Conservation (phyloP, 2,888 invertebrate genomes). For the Camponotus fellah region DNA sequence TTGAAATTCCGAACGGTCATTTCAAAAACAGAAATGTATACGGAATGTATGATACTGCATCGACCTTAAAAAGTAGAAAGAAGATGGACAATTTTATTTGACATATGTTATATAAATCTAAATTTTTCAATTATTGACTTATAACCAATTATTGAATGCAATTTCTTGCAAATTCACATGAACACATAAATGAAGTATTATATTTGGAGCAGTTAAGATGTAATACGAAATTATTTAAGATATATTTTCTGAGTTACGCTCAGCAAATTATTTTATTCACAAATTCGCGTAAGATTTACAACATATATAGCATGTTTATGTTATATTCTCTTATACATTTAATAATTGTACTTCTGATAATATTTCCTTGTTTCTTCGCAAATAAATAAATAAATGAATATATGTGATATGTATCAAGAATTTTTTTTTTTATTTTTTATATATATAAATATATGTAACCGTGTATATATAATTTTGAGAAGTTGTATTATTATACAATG, state of each 20-base stretch:
- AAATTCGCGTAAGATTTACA: background rate
- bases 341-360: background rate
- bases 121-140: background rate
- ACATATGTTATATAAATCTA: background rate
- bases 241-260: background rate
- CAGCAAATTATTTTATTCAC: background rate
- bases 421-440: no score
- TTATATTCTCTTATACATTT: background rate
- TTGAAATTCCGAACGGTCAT: constrained; percentile 17
- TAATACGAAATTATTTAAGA: constrained; percentile 3
- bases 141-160: constrained; percentile 14
- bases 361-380: background rate
- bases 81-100: constrained; percentile 1
- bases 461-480: background rate
- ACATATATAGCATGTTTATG: background rate
- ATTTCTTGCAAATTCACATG: background rate
- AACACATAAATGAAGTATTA: background rate
- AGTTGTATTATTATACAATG: background rate
- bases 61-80: background rate
- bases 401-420: background rate
- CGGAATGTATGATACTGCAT: background rate
- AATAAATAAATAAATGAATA: constrained; percentile 7
- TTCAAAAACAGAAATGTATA: background rate
- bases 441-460: background rate
- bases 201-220: background rate